Conservation (phyloP, 2,888 invertebrate genomes). For the Congeria kusceri region DNA sequence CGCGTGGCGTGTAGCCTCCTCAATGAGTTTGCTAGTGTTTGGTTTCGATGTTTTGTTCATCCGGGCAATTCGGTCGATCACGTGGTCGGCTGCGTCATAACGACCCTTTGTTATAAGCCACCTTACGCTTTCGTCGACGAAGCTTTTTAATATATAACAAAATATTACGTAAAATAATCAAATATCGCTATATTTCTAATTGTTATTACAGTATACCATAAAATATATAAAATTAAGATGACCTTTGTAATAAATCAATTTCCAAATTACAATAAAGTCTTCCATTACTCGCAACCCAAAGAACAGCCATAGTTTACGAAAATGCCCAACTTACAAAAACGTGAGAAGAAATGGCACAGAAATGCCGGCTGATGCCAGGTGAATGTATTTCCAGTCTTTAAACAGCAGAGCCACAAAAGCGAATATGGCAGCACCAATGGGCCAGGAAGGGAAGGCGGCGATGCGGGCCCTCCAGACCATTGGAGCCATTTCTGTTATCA, state of each 20-base stretch:
- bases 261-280: too few relatives aligned
- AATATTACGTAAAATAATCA: background rate
- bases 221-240: too few relatives aligned
- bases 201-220: conserved; percentile 7
- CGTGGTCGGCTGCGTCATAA: conserved; percentile 43
- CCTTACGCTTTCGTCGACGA: conserved; percentile 66
- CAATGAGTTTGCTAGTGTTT: conserved; percentile 31
- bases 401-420: conserved; percentile 50
- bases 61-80: conserved; percentile 51
- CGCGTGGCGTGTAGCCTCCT: conserved; percentile 21
- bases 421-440: conserved; percentile 41
- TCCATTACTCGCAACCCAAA: too few relatives aligned
- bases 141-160: conserved; percentile 8
- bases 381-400: conserved; percentile 66
- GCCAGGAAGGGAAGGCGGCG: conserved; percentile 55
- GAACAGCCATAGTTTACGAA: background rate
- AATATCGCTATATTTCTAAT: background rate
- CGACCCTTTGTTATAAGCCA: conserved; percentile 60
- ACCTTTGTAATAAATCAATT: too few relatives aligned
- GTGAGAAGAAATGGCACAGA: conserved; percentile 48
- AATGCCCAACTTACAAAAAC: conserved; percentile 36
- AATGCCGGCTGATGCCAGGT: conserved; percentile 59
- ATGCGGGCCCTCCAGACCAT: conserved; percentile 40
- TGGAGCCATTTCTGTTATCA: conserved; percentile 59
- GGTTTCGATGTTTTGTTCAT: conserved; percentile 53